Evolutionary conservation across 2,797 vertebrate genomes (phyloP), one percentile per base, ranked within the genome.

Genomic region (Synaphobranchus kaupii): DNA sequence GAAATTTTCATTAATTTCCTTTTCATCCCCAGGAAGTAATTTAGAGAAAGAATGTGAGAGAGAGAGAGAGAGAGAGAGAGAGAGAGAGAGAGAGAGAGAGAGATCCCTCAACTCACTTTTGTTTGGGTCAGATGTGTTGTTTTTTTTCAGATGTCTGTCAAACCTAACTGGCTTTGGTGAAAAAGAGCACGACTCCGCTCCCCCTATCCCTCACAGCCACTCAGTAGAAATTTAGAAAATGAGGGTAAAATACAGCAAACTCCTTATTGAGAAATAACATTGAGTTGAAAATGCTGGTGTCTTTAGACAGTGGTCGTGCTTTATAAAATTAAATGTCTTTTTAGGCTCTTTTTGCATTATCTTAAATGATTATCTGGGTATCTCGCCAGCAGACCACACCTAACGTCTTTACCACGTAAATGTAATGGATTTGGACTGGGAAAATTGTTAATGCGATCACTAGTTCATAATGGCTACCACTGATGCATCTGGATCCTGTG

Each of bases 381-480:
- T 60, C 88, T 90, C 87, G 86, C 90, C 86, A 88, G 66, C 88
- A 86, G 89, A 50, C 80, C 83, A 63, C 20, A n/a, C 82, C 83
- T 78, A 48, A 87, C 60, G 73, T 90, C 66, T 78, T 89, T 85
- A 91, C 85, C 87, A 90, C 86, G 88, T 81, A 91, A 93, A 91
- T 86, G 52, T 93, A 94, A 93, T 89, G 88, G 91, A 92, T 88
- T 93, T 56, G 87, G 89, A 80, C 60, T 88, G 92, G 88, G 90
- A 91, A 92, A 89, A 90, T 90, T 92, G 89, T 89, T 94, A 94
- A 94, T 91, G 76, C 86, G 91, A 94, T 95, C 92, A 93, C 91
- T 60, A 91, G 90, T 91, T 84, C 86, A 88, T 88, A 66, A 83
- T 73, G 90, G 85, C 90, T 90, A 90, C 88, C 71, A 60, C 68